Conservation (phyloP, 2,113 vertebrate genomes). For the Ariopsis seemanni region DNA sequence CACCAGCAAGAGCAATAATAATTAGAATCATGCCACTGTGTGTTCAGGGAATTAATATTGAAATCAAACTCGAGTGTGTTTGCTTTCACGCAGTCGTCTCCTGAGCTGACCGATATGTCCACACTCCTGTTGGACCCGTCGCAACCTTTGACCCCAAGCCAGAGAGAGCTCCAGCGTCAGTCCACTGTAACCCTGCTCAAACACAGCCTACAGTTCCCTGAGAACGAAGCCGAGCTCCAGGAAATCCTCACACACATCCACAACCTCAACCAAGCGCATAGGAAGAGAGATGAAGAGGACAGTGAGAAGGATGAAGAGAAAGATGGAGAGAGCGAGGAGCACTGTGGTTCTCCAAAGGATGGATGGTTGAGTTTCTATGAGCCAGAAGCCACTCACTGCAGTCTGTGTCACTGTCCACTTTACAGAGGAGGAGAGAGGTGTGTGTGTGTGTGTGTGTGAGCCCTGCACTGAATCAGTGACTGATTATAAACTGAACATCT, state of each 20-base stretch:
- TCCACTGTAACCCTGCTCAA: slow-evolving; percentile 88
- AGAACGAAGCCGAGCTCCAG: slow-evolving; percentile 87
- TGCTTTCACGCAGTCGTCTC: background rate
- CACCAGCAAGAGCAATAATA: background rate
- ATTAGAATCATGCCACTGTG: background rate
- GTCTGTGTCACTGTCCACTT: slow-evolving; percentile 85
- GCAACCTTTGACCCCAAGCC: slow-evolving; percentile 75
- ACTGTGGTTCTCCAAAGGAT: slow-evolving; percentile 80
- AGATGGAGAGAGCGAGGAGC: slow-evolving; percentile 63
- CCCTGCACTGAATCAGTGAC: background rate
- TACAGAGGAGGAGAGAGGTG: slow-evolving; percentile 91
- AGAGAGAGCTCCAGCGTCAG: slow-evolving; percentile 87
- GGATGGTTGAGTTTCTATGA: slow-evolving; percentile 94
- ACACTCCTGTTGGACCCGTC: slow-evolving; percentile 72
- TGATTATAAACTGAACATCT: background rate
- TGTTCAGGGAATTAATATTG: background rate
- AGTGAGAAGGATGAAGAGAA: slow-evolving; percentile 45
- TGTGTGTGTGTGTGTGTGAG: slow-evolving; percentile 6
- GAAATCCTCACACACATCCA: slow-evolving; percentile 88
- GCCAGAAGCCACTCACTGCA: slow-evolving; percentile 84
- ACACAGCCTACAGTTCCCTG: slow-evolving; percentile 85
- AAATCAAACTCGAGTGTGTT: background rate
- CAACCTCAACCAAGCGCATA: slow-evolving; percentile 81
- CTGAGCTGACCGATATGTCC: slow-evolving; percentile 31
- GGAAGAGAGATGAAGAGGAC: background rate